phyloP scores from a whole-genome alignment of 2,113 vertebrate genomes.

The Corythornis cristatus region DNA sequence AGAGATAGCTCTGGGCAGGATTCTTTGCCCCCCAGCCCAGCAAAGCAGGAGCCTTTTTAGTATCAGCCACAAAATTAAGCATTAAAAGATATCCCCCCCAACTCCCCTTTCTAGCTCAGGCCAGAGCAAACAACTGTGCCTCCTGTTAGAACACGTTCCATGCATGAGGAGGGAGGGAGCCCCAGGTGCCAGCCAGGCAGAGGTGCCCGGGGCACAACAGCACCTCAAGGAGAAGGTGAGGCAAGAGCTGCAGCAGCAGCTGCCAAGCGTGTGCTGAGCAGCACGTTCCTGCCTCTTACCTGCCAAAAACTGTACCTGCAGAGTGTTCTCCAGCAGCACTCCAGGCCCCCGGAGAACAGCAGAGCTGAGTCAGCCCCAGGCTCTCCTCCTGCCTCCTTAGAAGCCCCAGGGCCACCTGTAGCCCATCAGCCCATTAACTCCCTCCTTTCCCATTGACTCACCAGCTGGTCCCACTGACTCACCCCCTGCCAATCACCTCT shows the following conservation, averaged over 20 bases:
- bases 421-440: not conserved
- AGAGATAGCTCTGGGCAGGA: not conserved
- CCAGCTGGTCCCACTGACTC: not conserved
- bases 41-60: not conserved
- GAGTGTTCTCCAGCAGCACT: not conserved
- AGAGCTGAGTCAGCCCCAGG: rapidly evolving
- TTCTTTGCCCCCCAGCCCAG: rapidly evolving
- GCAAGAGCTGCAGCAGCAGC: not conserved
- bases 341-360: not conserved
- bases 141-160: rapidly evolving
- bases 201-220: not conserved
- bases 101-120: rapidly evolving
- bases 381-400: not conserved
- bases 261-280: not conserved
- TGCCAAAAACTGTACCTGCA: rapidly evolving
- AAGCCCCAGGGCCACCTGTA: not conserved
- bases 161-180: not conserved
- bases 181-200: not conserved
- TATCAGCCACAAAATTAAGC: rapidly evolving
- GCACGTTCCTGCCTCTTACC: not conserved
- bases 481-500: not conserved
- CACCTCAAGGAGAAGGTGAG: not conserved
- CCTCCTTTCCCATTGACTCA: conserved; percentile 30
- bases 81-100: rapidly evolving
- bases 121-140: rapidly evolving